Percentiles rank a stretch among this genome's conserved stretches.
phyloP scores from a whole-genome alignment of 1,140 invertebrate genomes.

The Berghia stephanieae region DNA sequence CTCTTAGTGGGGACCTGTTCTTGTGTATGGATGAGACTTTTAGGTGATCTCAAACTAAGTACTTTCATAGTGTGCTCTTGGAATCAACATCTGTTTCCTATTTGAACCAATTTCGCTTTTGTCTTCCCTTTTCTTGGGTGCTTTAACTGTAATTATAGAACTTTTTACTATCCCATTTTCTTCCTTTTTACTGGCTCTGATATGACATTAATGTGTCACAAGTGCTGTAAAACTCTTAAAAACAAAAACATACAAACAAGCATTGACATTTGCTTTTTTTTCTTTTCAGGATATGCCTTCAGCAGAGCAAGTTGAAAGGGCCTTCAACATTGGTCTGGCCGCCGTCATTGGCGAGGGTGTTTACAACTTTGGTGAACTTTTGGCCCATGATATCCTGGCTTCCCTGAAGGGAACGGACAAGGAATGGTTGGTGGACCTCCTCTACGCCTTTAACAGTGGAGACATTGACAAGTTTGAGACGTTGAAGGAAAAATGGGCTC shows the following conservation, averaged over 20 bases:
- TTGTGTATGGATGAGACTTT: no score
- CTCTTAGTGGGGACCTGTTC: no score
- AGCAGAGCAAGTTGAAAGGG: slow-evolving; percentile 81
- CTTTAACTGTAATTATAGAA: not conserved
- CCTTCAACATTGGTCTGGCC: slow-evolving; percentile 91
- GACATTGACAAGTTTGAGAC: slow-evolving; percentile 87
- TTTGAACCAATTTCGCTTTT: no score
- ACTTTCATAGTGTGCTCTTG: no score
- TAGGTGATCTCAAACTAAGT: no score
- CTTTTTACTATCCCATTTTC: not conserved
- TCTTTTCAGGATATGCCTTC: slow-evolving; percentile 59
- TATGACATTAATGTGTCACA: no score
- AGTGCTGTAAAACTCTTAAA: no score
- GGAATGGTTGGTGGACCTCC: slow-evolving; percentile 88
- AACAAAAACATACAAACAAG: no score
- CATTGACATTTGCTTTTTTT: slow-evolving; percentile 51
- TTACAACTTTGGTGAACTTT: slow-evolving; percentile 96
- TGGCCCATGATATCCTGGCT: slow-evolving; percentile 93
- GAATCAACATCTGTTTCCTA: no score
- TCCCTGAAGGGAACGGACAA: slow-evolving; percentile 82
- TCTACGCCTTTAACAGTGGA: slow-evolving; percentile 93
- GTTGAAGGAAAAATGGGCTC: slow-evolving; percentile 81
- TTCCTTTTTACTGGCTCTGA: not conserved
- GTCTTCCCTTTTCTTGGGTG: no score
- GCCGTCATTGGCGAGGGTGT: slow-evolving; percentile 94